Evolutionary conservation across 2,797 vertebrate genomes (phyloP).

Genomic region (Amphiprion clarkii): DNA sequence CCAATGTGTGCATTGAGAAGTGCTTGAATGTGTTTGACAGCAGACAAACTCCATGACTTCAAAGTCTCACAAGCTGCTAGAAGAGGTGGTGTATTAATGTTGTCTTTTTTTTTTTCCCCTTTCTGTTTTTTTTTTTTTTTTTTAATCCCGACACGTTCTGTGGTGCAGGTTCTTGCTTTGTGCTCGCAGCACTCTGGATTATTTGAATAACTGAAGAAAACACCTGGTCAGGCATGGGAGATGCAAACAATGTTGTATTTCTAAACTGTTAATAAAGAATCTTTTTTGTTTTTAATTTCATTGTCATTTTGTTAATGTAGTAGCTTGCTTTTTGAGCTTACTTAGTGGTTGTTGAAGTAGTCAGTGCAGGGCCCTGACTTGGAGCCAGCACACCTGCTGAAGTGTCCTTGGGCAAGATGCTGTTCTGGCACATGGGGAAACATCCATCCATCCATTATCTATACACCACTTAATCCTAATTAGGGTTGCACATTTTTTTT

Average conservation of each 20-base stretch:
- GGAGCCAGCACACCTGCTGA: neutral
- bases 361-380: neutral
- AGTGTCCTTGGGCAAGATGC: neutral
- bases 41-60: slow-evolving; percentile 16
- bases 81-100: slow-evolving; percentile 29
- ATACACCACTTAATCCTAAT: too few species aligned
- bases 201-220: slow-evolving; percentile 31
- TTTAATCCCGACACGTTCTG: slow-evolving; percentile 30
- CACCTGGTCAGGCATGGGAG: slow-evolving; percentile 47
- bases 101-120: slow-evolving; percentile 31
- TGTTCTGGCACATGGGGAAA: too few species aligned
- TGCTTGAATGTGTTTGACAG: slow-evolving; percentile 41
- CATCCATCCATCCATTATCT: too few species aligned
- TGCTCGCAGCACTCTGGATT: slow-evolving; percentile 34
- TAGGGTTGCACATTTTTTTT: too few species aligned
- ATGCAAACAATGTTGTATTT: slow-evolving; percentile 73
- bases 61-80: slow-evolving; percentile 48
- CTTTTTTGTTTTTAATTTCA: slow-evolving; percentile 41
- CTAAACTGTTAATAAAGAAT: slow-evolving; percentile 84
- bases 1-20: slow-evolving; percentile 12
- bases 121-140: slow-evolving; percentile 12
- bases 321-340: neutral
- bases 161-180: slow-evolving; percentile 18
- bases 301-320: neutral
- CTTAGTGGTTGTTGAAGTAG: neutral